Evolutionary conservation across 2,888 invertebrate genomes (phyloP), one percentile per base, ranked within the genome.

Genomic region (Saturnia japonica): DNA sequence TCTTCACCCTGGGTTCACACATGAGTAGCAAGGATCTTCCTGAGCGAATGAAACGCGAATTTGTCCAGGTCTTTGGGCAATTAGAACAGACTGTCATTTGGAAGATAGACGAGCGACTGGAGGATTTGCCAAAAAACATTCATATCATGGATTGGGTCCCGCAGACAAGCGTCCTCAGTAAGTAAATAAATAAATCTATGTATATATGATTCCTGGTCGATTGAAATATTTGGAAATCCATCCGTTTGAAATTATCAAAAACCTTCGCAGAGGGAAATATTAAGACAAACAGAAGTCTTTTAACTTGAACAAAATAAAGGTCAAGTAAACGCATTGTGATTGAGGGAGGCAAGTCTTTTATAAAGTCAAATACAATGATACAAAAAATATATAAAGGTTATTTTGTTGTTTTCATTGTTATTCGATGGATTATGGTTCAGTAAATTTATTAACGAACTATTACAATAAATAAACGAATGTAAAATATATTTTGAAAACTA

Each of bases 51-150:
- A 84, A 84, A 71, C 77, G 78, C 34, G 80, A 81, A 6, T 76
- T 94, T 1, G 71, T 94, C 19, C 76, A 85, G n/a, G 81, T 87
- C 1, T 90, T 95, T 70, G 82, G 87, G 0, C 81, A 82, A 57
- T 74, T 94, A 70, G 88, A 91, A 54, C 91, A 93, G 76, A 86
- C 85, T 0, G 89, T 94, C 1, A 71, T 95, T 25, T 94, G 93
- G 93, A 91, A 89, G 75, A 75, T 80, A 47, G 81, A 80, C 1
- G 81, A 80, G 9, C 71, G 71, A 12, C 71, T 90, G 67, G 81
- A 82, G n/a, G 75, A 82, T 43, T 73, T 85, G 54, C 88, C 90
- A 0, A 77, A 77, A n/a, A 94, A 94, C 75, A 85, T 95, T 0
- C 85, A 86, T 28, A 73, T 91, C 0, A 64, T 87, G 28, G 81